Base-by-base conservation (phyloP, 1,140 invertebrate species). In the Goniozus legneri region DNA sequence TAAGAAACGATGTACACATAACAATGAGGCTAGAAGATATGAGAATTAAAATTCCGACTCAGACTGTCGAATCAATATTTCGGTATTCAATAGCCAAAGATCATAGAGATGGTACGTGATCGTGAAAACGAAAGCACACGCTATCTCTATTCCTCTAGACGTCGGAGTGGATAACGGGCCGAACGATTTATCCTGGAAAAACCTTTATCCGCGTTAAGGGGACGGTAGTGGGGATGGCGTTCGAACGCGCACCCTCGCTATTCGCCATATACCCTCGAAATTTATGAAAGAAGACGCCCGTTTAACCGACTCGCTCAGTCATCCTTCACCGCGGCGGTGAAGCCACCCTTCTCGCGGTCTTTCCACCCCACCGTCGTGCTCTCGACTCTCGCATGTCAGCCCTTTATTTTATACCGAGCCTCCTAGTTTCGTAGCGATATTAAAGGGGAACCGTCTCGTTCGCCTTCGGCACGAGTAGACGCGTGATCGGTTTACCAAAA, bases 271-370 rank as follows among this genome's bases (percentile, higher is more conserved):
- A 65, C 66, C 62, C 65, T 70, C 59, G 65, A 73, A 75, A 76
- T 76, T 76, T 76, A 76, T 76, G 73, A 76, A 76, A 73, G 69
- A 74, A 73, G 70, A 69, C 69, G 67, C 62, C 63, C 69, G 68
- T 67, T 73, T 72, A 76, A 73, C 71, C 69, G 64, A 76, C 69
- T 73, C 69, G 69, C 64, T 73, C 69, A 70, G 68, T 75, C 71
- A 73, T 76, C 72, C 66, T 67, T 73, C 66, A 71, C 58, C 58
- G 58, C 57, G 59, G 62, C 64, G 65, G 62, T 60, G 65, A 61
- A 62, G 58, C 61, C 54, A 61, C 62, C 64, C 60, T 61, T 56
- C 62, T 56, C 43, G 56, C 42, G 48, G 31, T 53, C 48, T 52
- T 47, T 39, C 52, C 39, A 39, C 51, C 42, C 47, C 45, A 36